Base-by-base conservation (phyloP, 1,140 invertebrate species). In the Drosophila varians region DNA sequence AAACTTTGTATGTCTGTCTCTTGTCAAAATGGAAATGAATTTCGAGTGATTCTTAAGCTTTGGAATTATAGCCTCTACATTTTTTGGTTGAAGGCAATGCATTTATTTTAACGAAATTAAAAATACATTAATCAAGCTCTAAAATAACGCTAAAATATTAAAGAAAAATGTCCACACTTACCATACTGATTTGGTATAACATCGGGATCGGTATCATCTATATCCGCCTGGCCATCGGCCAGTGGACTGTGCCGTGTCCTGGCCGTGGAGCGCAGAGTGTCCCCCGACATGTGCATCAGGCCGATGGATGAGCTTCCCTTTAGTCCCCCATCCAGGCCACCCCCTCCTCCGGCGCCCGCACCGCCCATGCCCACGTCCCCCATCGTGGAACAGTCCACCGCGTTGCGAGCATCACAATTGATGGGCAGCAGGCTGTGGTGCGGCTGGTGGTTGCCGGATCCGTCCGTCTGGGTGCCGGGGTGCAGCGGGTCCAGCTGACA, bases 171-270 rank as follows among this genome's bases (percentile, higher is more conserved):
- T 42, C 3, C 18, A 8, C 14, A 65, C 93, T 94, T 90, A 96
- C 96, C 95, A 92, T 96, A 96, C 92, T 96, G 95, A 93, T 95
- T 96, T 68, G 95, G 95, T 91, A 96, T 96, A 74, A 96, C 96
- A 91, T 96, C 96, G 12, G 96, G 96, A 92, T 96, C 94, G 21
- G 94, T 94, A 83, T 95, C 94, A 73, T 94, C 92, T 64, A 92
- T 89, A 66, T 93, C 92, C 55, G 92, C 91, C 66, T 92, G 91
- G 72, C 38, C 38, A 18, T 93, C 92, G 84, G 92, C 91, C 57
- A 90, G 60, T 31, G 90, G 72, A 77, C 83, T 88, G 42, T 88
- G 76, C 36, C 89, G 71, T 11, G 58, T 84, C 4, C 80, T 64
- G 3, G 72, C 73, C 28, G 77, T 82, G 4, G 88, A 90, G 19